These are phyloP conservation scores for Macquaria australasica DNA, from an alignment of 2,113 vertebrate genomes.

Conservation along the genomic window DNA sequence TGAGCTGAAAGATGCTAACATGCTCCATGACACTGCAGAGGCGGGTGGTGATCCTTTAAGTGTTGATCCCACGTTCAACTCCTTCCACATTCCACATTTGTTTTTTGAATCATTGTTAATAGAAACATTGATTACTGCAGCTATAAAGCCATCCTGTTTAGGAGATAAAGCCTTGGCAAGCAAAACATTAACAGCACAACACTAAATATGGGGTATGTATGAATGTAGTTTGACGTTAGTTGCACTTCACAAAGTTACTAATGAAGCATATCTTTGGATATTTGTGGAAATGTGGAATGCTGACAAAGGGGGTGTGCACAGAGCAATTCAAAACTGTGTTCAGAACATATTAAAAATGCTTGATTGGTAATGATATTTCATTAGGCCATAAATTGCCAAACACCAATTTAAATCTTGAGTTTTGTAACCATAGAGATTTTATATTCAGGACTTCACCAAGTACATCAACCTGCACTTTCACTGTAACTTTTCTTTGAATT, in stretches of 20 bases:
- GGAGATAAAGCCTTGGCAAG: neutral
- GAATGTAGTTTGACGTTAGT: neutral
- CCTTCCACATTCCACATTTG: neutral
- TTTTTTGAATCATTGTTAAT: neutral
- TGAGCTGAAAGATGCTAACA: too few relatives aligned
- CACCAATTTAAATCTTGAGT: neutral
- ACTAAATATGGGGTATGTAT: neutral
- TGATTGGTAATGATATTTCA: neutral
- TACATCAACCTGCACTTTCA: neutral
- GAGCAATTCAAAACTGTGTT: neutral
- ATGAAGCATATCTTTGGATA: neutral
- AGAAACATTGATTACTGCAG: neutral
- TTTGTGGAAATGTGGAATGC: neutral
- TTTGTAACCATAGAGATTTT: neutral
- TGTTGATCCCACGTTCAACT: neutral
- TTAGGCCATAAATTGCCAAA: neutral
- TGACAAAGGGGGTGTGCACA: neutral
- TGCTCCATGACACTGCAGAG: too few relatives aligned
- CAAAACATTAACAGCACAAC: neutral
- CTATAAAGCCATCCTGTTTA: neutral
- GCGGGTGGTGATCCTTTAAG: neutral
- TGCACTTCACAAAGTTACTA: neutral
- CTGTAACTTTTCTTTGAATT: neutral
- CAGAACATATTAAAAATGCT: constrained; percentile 9
- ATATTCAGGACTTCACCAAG: neutral